phyloP scores from a whole-genome alignment of 2,113 vertebrate genomes.

The Chionodraco myersi region DNA sequence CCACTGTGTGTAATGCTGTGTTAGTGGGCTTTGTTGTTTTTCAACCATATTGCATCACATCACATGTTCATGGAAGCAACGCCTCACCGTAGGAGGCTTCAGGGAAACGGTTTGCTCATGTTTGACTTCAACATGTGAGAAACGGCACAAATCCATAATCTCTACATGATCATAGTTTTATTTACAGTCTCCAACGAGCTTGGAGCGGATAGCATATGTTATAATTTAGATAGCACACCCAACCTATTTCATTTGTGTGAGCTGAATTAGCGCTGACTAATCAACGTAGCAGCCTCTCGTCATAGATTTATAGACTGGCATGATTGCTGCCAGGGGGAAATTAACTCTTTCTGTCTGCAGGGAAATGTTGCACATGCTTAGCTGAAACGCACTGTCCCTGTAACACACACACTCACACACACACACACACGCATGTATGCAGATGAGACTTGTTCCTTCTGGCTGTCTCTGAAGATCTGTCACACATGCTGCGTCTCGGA shows the following conservation, averaged over 20 bases:
- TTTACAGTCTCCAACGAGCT: constrained; percentile 47
- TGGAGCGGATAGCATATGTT: constrained; percentile 49
- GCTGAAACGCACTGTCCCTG: constrained; percentile 1
- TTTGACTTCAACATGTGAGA: constrained; percentile 2
- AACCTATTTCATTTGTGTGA: constrained; percentile 56
- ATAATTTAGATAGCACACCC: constrained; percentile 46
- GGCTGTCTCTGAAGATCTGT: constrained; percentile 70
- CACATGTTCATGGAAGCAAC: neutral
- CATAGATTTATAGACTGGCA: constrained; percentile 63
- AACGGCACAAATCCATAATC: neutral
- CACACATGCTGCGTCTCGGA: constrained; percentile 70
- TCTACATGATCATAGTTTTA: constrained; percentile 31
- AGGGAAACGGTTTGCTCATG: constrained; percentile 10
- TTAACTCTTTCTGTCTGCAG: constrained; percentile 63
- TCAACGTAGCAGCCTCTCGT: constrained; percentile 62
- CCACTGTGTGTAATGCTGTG: neutral
- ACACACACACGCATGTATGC: constrained; percentile 34
- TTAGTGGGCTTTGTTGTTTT: constrained; percentile 1
- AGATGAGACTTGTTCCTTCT: constrained; percentile 70
- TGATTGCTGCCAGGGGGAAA: constrained; percentile 59
- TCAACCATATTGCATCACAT: neutral
- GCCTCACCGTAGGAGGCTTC: neutral
- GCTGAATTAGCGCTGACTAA: constrained; percentile 61
- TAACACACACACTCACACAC: neutral
- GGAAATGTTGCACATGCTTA: constrained; percentile 37